Evolutionary conservation across 64 coral and sea anemone species (phyloP), one percentile per base, ranked within the genome.

Genomic region (Orbicella faveolata): DNA sequence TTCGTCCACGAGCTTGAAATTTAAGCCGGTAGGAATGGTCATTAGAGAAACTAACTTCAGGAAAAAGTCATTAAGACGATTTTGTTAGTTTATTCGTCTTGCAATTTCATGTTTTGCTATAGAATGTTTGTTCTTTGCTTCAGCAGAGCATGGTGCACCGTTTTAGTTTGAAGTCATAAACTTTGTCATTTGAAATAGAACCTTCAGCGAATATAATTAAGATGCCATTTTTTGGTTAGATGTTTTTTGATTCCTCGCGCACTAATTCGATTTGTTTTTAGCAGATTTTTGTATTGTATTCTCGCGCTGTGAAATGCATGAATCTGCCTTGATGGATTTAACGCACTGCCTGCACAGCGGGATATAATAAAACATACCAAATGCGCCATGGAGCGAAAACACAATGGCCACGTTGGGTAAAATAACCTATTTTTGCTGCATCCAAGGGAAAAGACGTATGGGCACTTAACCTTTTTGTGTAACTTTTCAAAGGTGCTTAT

Each of bases 1-100:
- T 85, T 85, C 82, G n/a, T 51, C 37, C 64, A 85, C 51, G 64
- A 72, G 66, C 73, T 85, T 73, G 65, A 85, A 85, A 85, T 85
- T 65, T 25, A 85, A 85, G 65, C 82, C 82, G 65, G 82, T 66
- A 85, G 52, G 65, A 73, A 72, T 85, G 41, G 52, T 85, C 65
- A 85, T 85, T 70, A 72, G 25, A 73, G 64, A 85, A 85, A 85
- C 65, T 72, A 85, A 69, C 82, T 72, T 65, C 82, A 73, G 65
- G 64, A 85, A 85, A 85, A 70, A 85, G 52, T 20, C 23, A 85
- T 82, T 61, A 82, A 64, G 30, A 61, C 19, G 17, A 64, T 39
- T 64, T 82, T 72, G 25, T 73, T 11, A 20, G 65, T 52, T 54
- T 52, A 73, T 85, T 39, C 19, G 52, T 70, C 17, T 72, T 52